phyloP scores from a whole-genome alignment of 2,113 vertebrate species.

The Eptesicus fuscus region DNA sequence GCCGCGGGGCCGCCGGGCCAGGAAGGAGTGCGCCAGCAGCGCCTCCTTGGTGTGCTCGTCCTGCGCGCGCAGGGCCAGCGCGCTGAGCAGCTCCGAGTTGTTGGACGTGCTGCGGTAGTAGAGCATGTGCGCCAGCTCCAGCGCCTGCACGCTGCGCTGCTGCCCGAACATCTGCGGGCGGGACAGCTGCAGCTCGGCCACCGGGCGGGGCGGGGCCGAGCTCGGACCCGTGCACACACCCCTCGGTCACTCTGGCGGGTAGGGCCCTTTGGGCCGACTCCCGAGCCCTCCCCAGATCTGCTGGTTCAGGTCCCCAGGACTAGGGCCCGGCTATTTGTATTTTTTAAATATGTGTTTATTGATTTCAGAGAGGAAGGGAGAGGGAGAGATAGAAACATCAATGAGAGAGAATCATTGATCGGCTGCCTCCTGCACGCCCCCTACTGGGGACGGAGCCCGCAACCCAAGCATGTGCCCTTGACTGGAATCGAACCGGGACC shows the following conservation, averaged over 20 bases:
- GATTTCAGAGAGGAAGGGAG: too few species aligned
- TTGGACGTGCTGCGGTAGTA: constrained; percentile 82
- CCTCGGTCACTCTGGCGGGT: not conserved
- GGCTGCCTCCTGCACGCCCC: too few species aligned
- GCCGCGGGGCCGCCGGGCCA: not conserved
- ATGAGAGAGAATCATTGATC: too few species aligned
- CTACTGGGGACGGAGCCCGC: too few species aligned
- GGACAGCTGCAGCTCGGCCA: not conserved
- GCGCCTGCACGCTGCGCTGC: constrained; percentile 74
- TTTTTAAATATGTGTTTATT: too few species aligned
- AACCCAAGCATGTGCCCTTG: too few species aligned
- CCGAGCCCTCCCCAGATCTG: not conserved
- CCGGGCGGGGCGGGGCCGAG: not conserved
- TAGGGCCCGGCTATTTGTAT: not conserved
- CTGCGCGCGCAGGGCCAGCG: constrained; percentile 77
- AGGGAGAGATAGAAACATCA: too few species aligned
- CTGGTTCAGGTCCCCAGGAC: not conserved
- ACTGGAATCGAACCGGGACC: too few species aligned
- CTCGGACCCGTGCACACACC: not conserved
- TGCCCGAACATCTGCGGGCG: constrained; percentile 75
- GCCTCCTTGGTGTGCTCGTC: constrained; percentile 79
- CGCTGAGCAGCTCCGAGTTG: constrained; percentile 78
- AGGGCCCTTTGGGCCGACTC: not conserved
- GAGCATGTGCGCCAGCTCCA: constrained; percentile 81
- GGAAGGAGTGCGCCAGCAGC: constrained; percentile 77